These are phyloP conservation scores for Pseudotriccus pelzelni DNA, from an alignment of 2,797 vertebrate genomes.

Conservation along the genomic window DNA sequence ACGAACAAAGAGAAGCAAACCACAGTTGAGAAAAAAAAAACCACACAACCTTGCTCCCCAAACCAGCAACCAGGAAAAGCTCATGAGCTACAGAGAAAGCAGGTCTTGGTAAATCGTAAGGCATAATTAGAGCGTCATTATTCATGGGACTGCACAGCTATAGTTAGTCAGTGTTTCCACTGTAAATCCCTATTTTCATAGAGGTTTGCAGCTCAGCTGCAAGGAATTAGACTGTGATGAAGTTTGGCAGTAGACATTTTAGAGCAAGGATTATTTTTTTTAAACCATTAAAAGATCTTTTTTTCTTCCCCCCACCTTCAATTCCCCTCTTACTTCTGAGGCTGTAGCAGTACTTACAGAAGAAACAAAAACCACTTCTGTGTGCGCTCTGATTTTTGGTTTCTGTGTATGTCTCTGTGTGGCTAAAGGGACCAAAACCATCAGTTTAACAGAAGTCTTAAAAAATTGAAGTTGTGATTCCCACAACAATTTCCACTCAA, in stretches of 20 bases:
- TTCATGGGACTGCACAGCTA: constrained; percentile 47
- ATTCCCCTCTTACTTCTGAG: not conserved
- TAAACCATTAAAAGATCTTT: not conserved
- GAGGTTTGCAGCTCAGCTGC: constrained; percentile 57
- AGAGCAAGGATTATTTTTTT: not conserved
- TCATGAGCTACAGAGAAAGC: not conserved
- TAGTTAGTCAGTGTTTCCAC: constrained; percentile 67
- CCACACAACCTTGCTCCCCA: not conserved
- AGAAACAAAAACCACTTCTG: not conserved
- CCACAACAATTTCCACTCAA: not conserved
- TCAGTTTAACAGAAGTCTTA: not conserved
- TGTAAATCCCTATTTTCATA: constrained; percentile 43
- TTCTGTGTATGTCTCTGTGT: not conserved
- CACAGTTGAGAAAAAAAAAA: constrained; percentile 23
- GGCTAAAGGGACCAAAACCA: not conserved
- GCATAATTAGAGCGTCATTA: constrained; percentile 27
- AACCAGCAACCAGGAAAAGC: constrained; percentile 5
- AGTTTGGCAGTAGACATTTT: constrained; percentile 31
- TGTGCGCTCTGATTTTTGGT: not conserved
- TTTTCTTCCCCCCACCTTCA: not conserved
- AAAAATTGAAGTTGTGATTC: not conserved
- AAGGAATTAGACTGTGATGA: constrained; percentile 56
- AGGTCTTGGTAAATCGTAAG: constrained; percentile 27
- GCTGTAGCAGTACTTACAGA: not conserved
- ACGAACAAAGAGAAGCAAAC: constrained; percentile 53